Evolutionary conservation across 2,797 vertebrate species (phyloP).

Genomic region (Sternarchorhynchus goeldii): DNA sequence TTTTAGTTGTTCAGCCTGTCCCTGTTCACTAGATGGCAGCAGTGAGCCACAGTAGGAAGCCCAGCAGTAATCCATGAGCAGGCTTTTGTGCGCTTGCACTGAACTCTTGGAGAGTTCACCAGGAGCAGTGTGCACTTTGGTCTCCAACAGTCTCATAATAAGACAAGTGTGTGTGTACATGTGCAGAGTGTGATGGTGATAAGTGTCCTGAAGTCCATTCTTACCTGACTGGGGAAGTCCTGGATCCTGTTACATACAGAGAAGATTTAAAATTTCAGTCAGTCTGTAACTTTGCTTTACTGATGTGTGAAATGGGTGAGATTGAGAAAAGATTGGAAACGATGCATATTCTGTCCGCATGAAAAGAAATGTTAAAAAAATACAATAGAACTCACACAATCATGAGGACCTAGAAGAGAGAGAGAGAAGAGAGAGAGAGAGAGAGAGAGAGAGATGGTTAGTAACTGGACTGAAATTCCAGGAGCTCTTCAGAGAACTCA

Average conservation of each 20-base stretch:
- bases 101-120: constrained; percentile 12
- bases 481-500: neutral
- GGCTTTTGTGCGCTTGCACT: neutral
- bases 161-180: constrained; percentile 19
- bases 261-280: constrained; percentile 40
- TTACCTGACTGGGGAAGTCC: constrained; percentile 76
- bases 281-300: neutral
- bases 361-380: neutral
- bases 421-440: constrained; percentile 33
- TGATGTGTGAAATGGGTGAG: neutral
- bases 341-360: neutral
- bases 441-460: constrained; percentile 22
- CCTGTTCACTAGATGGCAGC: constrained; percentile 71
- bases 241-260: constrained; percentile 69
- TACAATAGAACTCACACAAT: constrained; percentile 73
- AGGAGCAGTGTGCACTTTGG: neutral
- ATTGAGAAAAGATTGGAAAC: constrained; percentile 2
- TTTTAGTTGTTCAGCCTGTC: neutral
- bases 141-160: constrained; percentile 33
- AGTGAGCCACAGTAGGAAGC: constrained; percentile 54
- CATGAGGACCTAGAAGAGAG: constrained; percentile 75
- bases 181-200: neutral
- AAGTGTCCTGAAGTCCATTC: constrained; percentile 18
- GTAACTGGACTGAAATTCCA: constrained; percentile 29
- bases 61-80: neutral